Base-by-base conservation (phyloP, 2,888 invertebrate genomes). In the Thymelicus acteon region DNA sequence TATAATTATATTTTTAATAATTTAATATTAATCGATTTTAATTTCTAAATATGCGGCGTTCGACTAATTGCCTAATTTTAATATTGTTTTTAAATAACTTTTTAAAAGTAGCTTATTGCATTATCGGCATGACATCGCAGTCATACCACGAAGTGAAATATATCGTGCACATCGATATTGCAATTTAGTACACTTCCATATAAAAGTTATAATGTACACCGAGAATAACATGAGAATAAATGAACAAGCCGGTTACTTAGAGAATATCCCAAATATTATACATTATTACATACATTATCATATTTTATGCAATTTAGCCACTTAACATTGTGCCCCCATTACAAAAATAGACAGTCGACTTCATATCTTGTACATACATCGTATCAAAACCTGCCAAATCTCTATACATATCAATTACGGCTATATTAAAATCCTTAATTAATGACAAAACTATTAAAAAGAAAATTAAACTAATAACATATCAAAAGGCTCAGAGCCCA, bases 301-400 rank as follows among this genome's bases (percentile, higher is more conserved):
- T 62, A 57, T 15, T 57, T 69, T 62, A 87, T 89, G 89, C 87
- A 85, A 83, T 86, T 87, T 88, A 91, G 89, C 91, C 90, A 91
- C 90, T 84, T 88, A 90, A 91, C 90, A 88, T 87, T 82, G 68
- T 79, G 78, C 79, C 84, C 85, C 83, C 85, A 75, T 86, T 90
- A 90, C 80, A 91, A 91, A 91, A 91, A 91, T 90, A 90, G 86
- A 87, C 84, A 86, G 80, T 82, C 83, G 80, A 48, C 63, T 64
- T 64, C 70, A 64, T 40, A 39, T 80, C 80, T 82, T 81, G 80
- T 86, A 89, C 87, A 88, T 83, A 82, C 82, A 81, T 85, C 87
- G 80, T 89, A 89, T 89, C 84, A 89, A 88, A 89, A 88, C 85
- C 79, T 84, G 84, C 84, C 83, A 80, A 82, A 79, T 79, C 78